A percentile compares a stretch with the other conserved stretches of the same genome.
These are phyloP conservation scores for Phymorhynchus buccinoides DNA, from an alignment of 1,140 invertebrate species.

Conservation along the genomic window DNA sequence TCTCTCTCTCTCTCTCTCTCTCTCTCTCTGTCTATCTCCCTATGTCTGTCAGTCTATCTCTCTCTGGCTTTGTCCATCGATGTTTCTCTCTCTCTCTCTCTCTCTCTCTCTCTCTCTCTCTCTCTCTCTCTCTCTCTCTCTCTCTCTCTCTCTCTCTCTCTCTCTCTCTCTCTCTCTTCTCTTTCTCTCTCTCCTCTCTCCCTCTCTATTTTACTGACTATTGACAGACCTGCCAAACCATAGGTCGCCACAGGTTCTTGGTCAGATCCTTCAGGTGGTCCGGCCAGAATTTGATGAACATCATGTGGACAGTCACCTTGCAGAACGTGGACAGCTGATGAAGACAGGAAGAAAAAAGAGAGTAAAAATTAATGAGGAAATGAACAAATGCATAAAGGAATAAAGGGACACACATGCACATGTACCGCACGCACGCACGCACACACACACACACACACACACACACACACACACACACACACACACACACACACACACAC, in stretches of 20 bases:
- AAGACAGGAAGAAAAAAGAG: background rate
- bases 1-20: too few relatives aligned
- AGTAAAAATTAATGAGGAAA: background rate
- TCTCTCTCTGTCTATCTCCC: too few relatives aligned
- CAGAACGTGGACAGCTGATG: slow-evolving; percentile 25
- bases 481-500: background rate
- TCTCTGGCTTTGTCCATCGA: background rate
- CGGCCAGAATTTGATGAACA: slow-evolving; percentile 27
- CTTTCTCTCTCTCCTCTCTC: background rate
- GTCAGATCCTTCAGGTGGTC: slow-evolving; percentile 21
- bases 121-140: background rate
- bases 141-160: background rate
- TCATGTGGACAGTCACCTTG: background rate
- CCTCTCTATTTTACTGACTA: background rate
- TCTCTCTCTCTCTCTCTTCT: background rate
- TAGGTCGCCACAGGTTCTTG: slow-evolving; percentile 29
- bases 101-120: slow-evolving; percentile 25
- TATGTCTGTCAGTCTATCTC: too few relatives aligned
- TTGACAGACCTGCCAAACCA: slow-evolving; percentile 41
- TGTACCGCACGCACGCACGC: background rate
- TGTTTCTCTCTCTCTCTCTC: background rate
- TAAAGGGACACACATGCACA: slow-evolving; percentile 5
- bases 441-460: background rate
- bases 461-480: background rate
- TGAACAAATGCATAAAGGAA: background rate